Conservation (phyloP, 1,140 invertebrate genomes). For the Vollenhovia emeryi region DNA sequence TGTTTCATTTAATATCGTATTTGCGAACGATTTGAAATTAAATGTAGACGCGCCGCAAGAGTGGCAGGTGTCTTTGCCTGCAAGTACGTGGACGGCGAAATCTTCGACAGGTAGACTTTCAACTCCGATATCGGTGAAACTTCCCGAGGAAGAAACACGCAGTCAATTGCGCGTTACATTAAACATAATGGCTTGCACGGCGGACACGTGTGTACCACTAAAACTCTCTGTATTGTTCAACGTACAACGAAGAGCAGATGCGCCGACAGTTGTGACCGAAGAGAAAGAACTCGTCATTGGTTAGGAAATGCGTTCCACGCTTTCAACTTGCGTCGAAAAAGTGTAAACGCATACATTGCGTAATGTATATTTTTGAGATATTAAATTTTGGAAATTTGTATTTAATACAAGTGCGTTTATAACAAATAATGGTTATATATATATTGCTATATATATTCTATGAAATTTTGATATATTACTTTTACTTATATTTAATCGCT, state of each 20-base stretch:
- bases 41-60: slow-evolving; percentile 89
- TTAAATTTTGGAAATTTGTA: slow-evolving; percentile 12
- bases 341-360: background rate
- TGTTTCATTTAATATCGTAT: slow-evolving; percentile 83
- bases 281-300: slow-evolving; percentile 72
- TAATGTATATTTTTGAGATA: background rate
- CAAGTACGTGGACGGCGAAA: slow-evolving; percentile 76
- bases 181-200: slow-evolving; percentile 84
- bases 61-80: slow-evolving; percentile 84
- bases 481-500: background rate
- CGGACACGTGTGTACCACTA: slow-evolving; percentile 84
- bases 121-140: slow-evolving; percentile 79
- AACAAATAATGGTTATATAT: background rate
- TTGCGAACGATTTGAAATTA: slow-evolving; percentile 87
- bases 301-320: slow-evolving; percentile 19
- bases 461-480: background rate
- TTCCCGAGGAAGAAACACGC: slow-evolving; percentile 73
- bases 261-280: slow-evolving; percentile 68
- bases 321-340: background rate
- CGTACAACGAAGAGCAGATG: slow-evolving; percentile 80
- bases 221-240: slow-evolving; percentile 81
- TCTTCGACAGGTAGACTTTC: slow-evolving; percentile 77
- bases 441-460: background rate
- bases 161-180: slow-evolving; percentile 80
- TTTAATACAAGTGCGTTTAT: background rate